Base-by-base conservation (phyloP, 2,113 vertebrate species). In the Gila orcuttii region DNA sequence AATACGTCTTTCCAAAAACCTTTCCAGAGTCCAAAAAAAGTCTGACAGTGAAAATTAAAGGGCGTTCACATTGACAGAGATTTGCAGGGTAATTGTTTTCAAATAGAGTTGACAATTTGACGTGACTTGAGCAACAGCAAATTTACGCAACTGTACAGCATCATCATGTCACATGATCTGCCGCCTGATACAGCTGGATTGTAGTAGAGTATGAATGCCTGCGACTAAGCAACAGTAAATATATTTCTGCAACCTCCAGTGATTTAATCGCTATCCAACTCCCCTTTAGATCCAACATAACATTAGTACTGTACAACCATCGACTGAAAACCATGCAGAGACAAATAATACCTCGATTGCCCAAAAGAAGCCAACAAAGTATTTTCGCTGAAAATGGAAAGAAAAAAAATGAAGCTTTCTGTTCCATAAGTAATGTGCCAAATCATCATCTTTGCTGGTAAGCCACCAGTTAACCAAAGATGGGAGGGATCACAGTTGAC, bases 371-470 rank as follows among this genome's bases (percentile, higher is more conserved):
- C 11, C 21, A 31, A 31, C 5, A 4, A 57, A 59, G 21, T 79
- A 0, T 59, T 15, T 8, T 36, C 3, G 19, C 36, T 45, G 13
- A 42, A 80, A 57, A 17, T 8, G 45, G 28, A 28, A 60, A 25
- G 3, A 6, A n/a, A 28, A 81, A 59, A 31, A 36, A 0, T 1
- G 55, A 79, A 64, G n/a, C 25, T 66, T 31, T 64, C 13, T 28
- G 39, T 42, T 64, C 10, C 19, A 68, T 33, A 33, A 36, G 39
- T 12, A 8, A 81, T 31, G 79, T 81, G 57, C n/a, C 79, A 68
- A 36, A 42, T 33, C 79, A 33, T 69, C 45, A 69, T 15, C 28
- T 21, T 82, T 82, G 59, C 23, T 28, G 23, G 23, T 80, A 81
- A 81, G 1, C 15, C n/a, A 25, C 36, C 59, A 80, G 59, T 42